Evolutionary conservation across 2,888 invertebrate genomes (phyloP), one percentile per base, ranked within the genome.

Genomic region (Listrodromus nycthemerus): DNA sequence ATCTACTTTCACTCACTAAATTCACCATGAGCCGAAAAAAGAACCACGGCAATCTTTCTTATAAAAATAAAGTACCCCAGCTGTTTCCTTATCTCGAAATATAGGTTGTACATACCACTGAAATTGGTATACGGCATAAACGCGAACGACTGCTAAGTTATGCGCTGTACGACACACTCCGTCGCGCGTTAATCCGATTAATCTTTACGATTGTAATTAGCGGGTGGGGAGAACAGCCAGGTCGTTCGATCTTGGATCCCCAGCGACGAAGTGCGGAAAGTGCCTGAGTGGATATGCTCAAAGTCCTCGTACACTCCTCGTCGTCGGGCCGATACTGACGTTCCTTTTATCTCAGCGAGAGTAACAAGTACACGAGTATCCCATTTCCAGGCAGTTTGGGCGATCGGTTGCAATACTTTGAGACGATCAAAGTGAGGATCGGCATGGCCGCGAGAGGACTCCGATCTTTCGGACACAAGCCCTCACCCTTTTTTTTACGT

Each of bases 181-280:
- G 65, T 33, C 73, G 82, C 52, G 81, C 86, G 88, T 90, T 91
- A 91, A 91, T 92, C 90, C 89, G 90, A 92, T 91, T 91, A 91
- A 91, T 91, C 91, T 92, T 91, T 92, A 92, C 90, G 91, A 91
- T 88, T 87, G 88, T 90, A 91, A 92, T 92, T 92, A 91, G 88
- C 88, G 83, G 80, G 89, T 87, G 84, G 55, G 88, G 85, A 83
- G 70, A 67, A 69, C 83, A 70, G 21, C 55, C 8, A 55, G 24
- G 55, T 55, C 55, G 21, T 21, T 69, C 24, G 21, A 73, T 84
- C 79, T 71, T 63, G 37, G 45, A 63, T 45, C 50, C 37, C 75
- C 66, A 48, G 67, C 66, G 61, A 30, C 45, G 76, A 80, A 77
- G 71, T 83, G 76, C 69, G 61, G 61, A 30, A 63, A 61, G 69